A percentile compares a stretch with the other conserved stretches of the same genome.
These are phyloP conservation scores for Schizopygopsis pylzovi DNA, from an alignment of 2,797 vertebrate species.

Conservation along the genomic window DNA sequence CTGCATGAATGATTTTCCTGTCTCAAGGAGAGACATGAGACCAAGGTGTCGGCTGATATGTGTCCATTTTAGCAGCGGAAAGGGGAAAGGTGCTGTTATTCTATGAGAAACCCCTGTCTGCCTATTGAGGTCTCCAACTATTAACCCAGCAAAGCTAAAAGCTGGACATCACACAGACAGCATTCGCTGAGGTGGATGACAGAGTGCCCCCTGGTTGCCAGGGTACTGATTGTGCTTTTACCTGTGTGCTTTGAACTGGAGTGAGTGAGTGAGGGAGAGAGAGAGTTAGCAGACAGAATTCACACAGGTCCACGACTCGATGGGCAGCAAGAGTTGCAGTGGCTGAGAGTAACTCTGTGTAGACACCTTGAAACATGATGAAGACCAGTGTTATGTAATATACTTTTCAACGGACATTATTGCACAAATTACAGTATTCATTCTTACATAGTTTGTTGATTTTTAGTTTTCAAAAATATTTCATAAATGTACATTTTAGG, in stretches of 20 bases:
- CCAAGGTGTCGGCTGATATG: conserved; percentile 35
- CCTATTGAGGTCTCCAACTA: conserved; percentile 43
- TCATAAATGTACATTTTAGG: not conserved
- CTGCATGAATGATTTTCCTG: conserved; percentile 39
- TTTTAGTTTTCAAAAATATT: not conserved
- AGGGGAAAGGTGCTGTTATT: conserved; percentile 39
- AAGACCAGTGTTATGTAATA: not conserved
- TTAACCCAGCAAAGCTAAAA: conserved; percentile 52
- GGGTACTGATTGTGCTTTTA: conserved; percentile 52
- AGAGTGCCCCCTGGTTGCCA: conserved; percentile 37
- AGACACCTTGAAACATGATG: conserved; percentile 1
- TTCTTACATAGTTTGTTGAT: not conserved
- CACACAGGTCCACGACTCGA: conserved; percentile 21
- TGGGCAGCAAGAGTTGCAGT: not conserved
- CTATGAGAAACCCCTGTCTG: conserved; percentile 32
- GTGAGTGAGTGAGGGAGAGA: conserved; percentile 20
- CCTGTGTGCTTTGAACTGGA: conserved; percentile 43
- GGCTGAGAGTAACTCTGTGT: conserved; percentile 7
- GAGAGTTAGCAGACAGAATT: conserved; percentile 25
- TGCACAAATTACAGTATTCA: not conserved
- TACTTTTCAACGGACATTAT: not conserved
- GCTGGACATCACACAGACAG: conserved; percentile 47
- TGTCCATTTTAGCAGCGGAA: conserved; percentile 28
- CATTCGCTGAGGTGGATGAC: conserved; percentile 40
- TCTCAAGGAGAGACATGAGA: conserved; percentile 5